Base-by-base conservation (phyloP, 1,140 invertebrate genomes). In the Matsumurasca onukii region DNA sequence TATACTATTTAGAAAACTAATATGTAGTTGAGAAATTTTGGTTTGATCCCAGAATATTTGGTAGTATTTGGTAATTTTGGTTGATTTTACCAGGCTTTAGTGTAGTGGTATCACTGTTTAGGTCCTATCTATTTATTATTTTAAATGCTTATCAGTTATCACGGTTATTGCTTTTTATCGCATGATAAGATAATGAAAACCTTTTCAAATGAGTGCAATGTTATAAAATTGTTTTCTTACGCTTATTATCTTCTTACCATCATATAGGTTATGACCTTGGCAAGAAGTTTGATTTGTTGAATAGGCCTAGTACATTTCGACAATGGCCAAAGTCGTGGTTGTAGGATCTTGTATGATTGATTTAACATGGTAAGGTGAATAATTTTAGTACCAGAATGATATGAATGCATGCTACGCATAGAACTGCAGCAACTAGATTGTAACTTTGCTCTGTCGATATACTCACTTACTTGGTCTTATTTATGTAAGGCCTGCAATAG, bases 321-420 rank as follows among this genome's bases (percentile, higher is more conserved):
- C 17, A 5, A 59, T 65, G 34, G 30, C 31, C 15, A 66, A 70
- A 31, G 66, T 73, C n/a, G 71, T 67, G 17, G 73, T 74, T 51
- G 57, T 74, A 17, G 73, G 73, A 27, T 74, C 73, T 30, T 74
- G 73, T 49, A 74, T 74, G 73, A 71, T 74, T 15, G 73, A 74
- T 65, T 67, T 74, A 27, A 67, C 69, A n/a, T 72, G 73, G 73
- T 74, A 67, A 57, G 34, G n/a, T n/a, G n/a, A n/a, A n/a, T n/a
- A n/a, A n/a, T n/a, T n/a, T n/a, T n/a, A n/a, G n/a, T n/a, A n/a
- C n/a, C n/a, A n/a, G n/a, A n/a, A n/a, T n/a, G n/a, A n/a, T n/a
- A n/a, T n/a, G n/a, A n/a, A n/a, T n/a, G n/a, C n/a, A n/a, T n/a
- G n/a, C n/a, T n/a, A n/a, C n/a, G n/a, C n/a, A n/a, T n/a, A n/a